These are phyloP conservation scores for Zygaena filipendulae DNA, from an alignment of 2,888 invertebrate genomes.

Conservation along the genomic window DNA sequence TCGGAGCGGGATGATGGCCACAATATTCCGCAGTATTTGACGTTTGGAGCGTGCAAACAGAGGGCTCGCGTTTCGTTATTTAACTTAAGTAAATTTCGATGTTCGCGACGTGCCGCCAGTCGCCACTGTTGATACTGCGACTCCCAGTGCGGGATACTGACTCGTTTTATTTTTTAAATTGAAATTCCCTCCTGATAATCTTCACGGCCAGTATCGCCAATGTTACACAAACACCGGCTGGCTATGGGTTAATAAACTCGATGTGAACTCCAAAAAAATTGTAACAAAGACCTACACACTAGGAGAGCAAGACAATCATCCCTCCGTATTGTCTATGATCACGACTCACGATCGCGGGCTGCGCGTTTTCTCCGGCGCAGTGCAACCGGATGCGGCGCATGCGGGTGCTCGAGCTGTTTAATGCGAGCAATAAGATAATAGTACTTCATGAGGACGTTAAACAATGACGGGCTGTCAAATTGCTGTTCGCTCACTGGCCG, in stretches of 20 bases:
- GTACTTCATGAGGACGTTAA: slow-evolving; percentile 30
- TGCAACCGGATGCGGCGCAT: slow-evolving; percentile 47
- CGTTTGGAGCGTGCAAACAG: slow-evolving; percentile 49
- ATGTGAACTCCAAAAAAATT: slow-evolving; percentile 24
- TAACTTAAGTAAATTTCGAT: slow-evolving; percentile 68
- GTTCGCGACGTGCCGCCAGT: slow-evolving; percentile 45
- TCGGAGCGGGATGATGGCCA: slow-evolving; percentile 24
- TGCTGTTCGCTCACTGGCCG: slow-evolving; percentile 22
- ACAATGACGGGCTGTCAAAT: slow-evolving; percentile 43
- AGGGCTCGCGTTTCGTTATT: slow-evolving; percentile 63
- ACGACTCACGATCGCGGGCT: slow-evolving; percentile 26
- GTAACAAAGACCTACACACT: slow-evolving; percentile 35
- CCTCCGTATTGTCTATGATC: slow-evolving; percentile 51
- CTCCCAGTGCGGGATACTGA: slow-evolving; percentile 26
- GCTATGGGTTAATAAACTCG: slow-evolving; percentile 17
- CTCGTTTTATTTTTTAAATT: slow-evolving; percentile 36
- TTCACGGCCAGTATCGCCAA: slow-evolving; percentile 18
- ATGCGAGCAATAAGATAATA: slow-evolving; percentile 58
- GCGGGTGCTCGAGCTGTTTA: slow-evolving; percentile 43
- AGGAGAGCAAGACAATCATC: slow-evolving; percentile 26
- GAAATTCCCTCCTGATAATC: slow-evolving; percentile 18
- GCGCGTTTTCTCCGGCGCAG: slow-evolving; percentile 29
- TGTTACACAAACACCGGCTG: slow-evolving; percentile 4
- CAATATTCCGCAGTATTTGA: slow-evolving; percentile 44
- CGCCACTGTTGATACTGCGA: slow-evolving; percentile 40